Evolutionary conservation across 2,888 invertebrate genomes (phyloP).

Genomic region (Drosophila dives): DNA sequence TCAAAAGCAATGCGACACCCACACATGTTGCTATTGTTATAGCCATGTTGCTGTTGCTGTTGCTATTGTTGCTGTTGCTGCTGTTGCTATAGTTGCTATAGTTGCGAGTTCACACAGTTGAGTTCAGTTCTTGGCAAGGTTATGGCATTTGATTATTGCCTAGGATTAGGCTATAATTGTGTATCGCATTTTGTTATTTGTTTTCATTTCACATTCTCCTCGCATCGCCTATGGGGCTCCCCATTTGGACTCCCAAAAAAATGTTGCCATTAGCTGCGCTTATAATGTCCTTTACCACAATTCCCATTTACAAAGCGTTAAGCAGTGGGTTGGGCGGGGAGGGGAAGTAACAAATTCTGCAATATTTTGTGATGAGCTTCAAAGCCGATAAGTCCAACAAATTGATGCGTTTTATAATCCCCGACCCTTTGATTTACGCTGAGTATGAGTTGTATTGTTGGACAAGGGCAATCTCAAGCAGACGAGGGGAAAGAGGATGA

Average conservation of each 20-base stretch:
- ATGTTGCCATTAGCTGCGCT: conserved; percentile 28
- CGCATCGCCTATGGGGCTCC: conserved; percentile 5
- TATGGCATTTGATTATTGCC: conserved; percentile 73
- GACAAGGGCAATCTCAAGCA: not conserved
- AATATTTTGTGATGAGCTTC: conserved; percentile 54
- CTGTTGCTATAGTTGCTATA: conserved; percentile 28
- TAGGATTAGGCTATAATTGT: conserved; percentile 76
- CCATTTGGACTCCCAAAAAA: not conserved
- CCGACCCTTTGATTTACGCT: conserved; percentile 18
- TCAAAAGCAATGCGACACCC: conserved; percentile 70
- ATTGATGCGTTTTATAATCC: conserved; percentile 39
- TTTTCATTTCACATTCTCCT: conserved; percentile 56
- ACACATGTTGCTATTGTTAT: conserved; percentile 58
- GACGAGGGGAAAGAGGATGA: not conserved
- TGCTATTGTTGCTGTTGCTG: conserved; percentile 26
- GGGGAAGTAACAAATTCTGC: conserved; percentile 13
- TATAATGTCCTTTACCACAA: conserved; percentile 19
- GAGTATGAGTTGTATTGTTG: conserved; percentile 30
- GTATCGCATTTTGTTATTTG: conserved; percentile 72
- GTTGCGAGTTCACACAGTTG: conserved; percentile 47
- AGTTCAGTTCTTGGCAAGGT: conserved; percentile 46
- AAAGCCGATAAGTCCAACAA: conserved; percentile 47
- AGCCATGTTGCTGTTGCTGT: conserved; percentile 17
- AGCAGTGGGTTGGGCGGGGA: not conserved
- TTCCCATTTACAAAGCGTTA: conserved; percentile 12